Evolutionary conservation across 92 coral and sea anemone species (phyloP).

Genomic region (Parazoanthus darwini): DNA sequence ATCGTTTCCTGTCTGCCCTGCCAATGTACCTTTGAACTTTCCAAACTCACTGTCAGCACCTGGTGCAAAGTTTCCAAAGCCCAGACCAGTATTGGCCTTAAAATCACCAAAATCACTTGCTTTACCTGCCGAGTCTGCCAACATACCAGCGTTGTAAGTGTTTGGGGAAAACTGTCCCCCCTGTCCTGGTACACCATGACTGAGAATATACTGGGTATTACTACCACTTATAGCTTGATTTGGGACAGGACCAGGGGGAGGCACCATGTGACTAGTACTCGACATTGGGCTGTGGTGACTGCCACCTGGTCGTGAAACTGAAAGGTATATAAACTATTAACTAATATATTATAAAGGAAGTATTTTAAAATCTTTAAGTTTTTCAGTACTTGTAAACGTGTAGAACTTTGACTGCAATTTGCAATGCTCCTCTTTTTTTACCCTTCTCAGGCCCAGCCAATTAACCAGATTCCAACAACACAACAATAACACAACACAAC

Average conservation of each 20-base stretch:
- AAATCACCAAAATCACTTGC: slow-evolving; percentile 66
- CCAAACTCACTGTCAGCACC: slow-evolving; percentile 28
- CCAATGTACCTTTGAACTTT: slow-evolving; percentile 36
- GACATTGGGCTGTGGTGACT: slow-evolving; percentile 23
- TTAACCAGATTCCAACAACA: no score
- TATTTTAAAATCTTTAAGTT: no score
- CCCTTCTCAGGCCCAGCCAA: no score
- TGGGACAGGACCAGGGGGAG: slow-evolving; percentile 13
- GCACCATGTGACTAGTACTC: slow-evolving; percentile 21
- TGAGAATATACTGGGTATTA: background rate
- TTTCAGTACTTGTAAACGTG: no score
- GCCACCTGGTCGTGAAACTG: slow-evolving; percentile 84
- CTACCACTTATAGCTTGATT: background rate
- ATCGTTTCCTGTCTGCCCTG: slow-evolving; percentile 33
- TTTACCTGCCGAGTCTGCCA: background rate
- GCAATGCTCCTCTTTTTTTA: no score
- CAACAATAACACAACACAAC: no score
- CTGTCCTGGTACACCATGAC: background rate
- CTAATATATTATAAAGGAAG: no score
- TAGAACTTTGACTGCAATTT: no score
- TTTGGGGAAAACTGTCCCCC: background rate
- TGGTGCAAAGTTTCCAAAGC: background rate
- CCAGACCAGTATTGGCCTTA: slow-evolving; percentile 5
- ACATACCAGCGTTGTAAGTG: background rate
- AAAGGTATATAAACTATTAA: background rate